Percentiles rank a stretch among this genome's conserved stretches.
Conservation (phyloP, 2,888 invertebrate genomes). For the Nephrotoma guestfalica region DNA sequence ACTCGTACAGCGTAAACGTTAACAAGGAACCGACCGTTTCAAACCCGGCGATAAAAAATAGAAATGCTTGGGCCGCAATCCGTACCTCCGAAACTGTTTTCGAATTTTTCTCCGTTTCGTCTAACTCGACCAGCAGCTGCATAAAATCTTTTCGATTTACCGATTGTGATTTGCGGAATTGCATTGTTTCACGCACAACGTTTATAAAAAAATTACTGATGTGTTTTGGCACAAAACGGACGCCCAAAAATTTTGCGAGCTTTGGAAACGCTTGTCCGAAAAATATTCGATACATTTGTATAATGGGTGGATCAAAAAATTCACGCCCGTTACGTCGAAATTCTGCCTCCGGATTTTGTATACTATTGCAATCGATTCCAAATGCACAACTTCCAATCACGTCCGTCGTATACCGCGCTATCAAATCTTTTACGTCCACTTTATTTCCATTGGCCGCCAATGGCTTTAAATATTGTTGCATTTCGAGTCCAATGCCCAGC, state of each 20-base stretch:
- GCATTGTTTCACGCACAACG: not conserved
- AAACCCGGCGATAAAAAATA: conserved; percentile 40
- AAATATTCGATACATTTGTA: no score
- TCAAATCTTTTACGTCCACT: not conserved
- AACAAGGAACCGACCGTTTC: conserved; percentile 29
- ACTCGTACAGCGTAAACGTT: conserved; percentile 34
- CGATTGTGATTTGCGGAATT: not conserved
- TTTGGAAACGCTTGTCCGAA: not conserved
- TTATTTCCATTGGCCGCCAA: not conserved
- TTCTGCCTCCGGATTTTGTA: no score
- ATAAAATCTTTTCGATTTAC: not conserved
- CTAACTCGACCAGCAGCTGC: not conserved
- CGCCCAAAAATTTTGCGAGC: not conserved
- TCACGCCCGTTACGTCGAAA: no score
- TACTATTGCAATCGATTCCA: not conserved
- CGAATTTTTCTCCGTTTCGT: not conserved
- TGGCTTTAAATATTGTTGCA: not conserved
- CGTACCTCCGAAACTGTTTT: conserved; percentile 20
- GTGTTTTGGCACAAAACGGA: not conserved
- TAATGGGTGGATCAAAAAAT: no score
- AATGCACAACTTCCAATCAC: not conserved
- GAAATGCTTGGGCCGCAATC: conserved; percentile 37
- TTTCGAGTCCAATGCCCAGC: not conserved
- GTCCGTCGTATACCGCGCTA: not conserved
- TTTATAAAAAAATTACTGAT: not conserved